Conservation (phyloP, 2,888 invertebrate species). For the Eupithecia abbreviata region DNA sequence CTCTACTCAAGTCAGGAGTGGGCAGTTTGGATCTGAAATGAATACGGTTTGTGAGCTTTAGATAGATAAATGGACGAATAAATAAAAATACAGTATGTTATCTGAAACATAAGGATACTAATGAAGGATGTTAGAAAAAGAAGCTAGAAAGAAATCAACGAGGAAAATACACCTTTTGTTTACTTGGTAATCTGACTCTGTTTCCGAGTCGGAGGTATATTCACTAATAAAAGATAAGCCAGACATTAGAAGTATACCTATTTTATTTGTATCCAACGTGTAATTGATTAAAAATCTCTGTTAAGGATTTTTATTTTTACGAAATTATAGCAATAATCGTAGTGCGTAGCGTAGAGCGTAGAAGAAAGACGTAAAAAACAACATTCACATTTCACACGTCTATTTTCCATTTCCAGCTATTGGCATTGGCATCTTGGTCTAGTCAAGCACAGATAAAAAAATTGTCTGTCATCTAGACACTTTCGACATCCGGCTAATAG, state of each 20-base stretch:
- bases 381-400: too few relatives aligned
- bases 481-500: too few relatives aligned
- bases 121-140: background rate
- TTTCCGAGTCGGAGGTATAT: slow-evolving; percentile 70
- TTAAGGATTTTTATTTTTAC: background rate
- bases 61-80: background rate
- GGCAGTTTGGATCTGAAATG: slow-evolving; percentile 65
- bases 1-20: slow-evolving; percentile 63
- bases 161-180: slow-evolving; percentile 28
- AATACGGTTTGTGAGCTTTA: background rate
- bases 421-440: too few relatives aligned
- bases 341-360: too few relatives aligned
- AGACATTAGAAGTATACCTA: slow-evolving; percentile 60
- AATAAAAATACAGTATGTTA: background rate
- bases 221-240: slow-evolving; percentile 65
- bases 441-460: too few relatives aligned
- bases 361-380: too few relatives aligned
- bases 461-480: too few relatives aligned
- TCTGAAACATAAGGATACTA: background rate
- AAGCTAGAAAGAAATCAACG: background rate
- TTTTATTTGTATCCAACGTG: background rate
- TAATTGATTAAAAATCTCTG: background rate
- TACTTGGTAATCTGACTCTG: slow-evolving; percentile 54
- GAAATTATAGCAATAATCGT: background rate
- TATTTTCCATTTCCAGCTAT: too few relatives aligned